Percentiles rank a stretch among this genome's conserved stretches.
phyloP scores from a whole-genome alignment of 2,888 invertebrate genomes.

The Hemicrepidius hirtus region DNA sequence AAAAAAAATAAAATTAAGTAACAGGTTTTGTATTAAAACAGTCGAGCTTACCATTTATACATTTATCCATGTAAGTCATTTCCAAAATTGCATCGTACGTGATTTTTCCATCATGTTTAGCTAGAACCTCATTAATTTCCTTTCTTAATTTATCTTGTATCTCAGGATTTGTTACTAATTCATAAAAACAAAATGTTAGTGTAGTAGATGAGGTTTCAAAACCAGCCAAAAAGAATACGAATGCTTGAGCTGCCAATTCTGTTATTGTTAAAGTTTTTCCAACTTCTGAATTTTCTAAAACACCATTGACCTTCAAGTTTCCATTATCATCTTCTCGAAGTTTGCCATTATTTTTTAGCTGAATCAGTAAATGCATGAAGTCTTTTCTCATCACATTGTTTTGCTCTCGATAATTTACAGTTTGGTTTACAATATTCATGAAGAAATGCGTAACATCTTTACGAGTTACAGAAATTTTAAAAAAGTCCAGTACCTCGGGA shows the following conservation, averaged over 20 bases:
- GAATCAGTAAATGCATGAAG: constrained; percentile 73
- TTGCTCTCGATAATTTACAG: constrained; percentile 69
- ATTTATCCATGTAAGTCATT: constrained; percentile 68
- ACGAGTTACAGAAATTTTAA: constrained; percentile 54
- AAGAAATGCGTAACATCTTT: constrained; percentile 70
- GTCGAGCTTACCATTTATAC: constrained; percentile 61
- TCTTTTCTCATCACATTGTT: constrained; percentile 72
- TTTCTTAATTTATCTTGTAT: constrained; percentile 65
- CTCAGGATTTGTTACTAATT: constrained; percentile 66
- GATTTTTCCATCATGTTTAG: constrained; percentile 60
- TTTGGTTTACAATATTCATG: constrained; percentile 68
- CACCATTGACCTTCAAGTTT: no score
- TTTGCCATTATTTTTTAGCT: constrained; percentile 59
- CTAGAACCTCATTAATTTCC: constrained; percentile 64
- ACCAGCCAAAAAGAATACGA: constrained; percentile 69
- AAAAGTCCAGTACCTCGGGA: constrained; percentile 54
- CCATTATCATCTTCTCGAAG: background rate
- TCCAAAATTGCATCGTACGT: constrained; percentile 67
- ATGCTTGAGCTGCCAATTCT: constrained; percentile 64
- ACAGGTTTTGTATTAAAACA: background rate
- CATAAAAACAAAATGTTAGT: constrained; percentile 74
- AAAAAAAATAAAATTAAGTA: background rate
- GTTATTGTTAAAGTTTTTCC: constrained; percentile 34
- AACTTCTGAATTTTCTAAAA: background rate
- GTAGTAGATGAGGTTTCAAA: constrained; percentile 70